Evolutionary conservation across 1,140 invertebrate species (phyloP).

Genomic region (Grapholita molesta): DNA sequence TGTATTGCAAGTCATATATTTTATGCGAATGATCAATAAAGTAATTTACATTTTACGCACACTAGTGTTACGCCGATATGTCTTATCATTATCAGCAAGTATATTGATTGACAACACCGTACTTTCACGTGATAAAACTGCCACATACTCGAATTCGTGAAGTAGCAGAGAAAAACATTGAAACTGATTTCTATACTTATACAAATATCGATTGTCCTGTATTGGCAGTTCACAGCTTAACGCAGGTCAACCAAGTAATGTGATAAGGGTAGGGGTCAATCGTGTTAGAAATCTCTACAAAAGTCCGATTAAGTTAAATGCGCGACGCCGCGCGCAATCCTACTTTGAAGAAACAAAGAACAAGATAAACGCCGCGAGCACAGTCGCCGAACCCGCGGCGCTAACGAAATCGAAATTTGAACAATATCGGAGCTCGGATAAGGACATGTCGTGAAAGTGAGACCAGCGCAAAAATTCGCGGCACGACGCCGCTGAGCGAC

Average conservation of each 20-base stretch:
- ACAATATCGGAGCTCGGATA: slow-evolving; percentile 48
- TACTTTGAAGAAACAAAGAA: slow-evolving; percentile 16
- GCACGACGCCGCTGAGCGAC: slow-evolving; percentile 32
- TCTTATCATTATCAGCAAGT: not conserved
- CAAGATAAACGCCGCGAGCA: slow-evolving; percentile 9
- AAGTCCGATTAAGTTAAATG: slow-evolving; percentile 1
- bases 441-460: slow-evolving; percentile 61
- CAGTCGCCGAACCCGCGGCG: slow-evolving; percentile 23
- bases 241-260: not conserved
- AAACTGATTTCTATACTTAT: too few species aligned
- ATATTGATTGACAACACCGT: not conserved
- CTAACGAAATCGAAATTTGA: slow-evolving; percentile 42
- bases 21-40: not conserved
- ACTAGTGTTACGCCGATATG: slow-evolving; percentile 2
- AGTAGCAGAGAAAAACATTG: not conserved
- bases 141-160: not conserved
- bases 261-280: slow-evolving; percentile 8
- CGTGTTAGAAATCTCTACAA: slow-evolving; percentile 1
- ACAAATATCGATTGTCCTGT: too few species aligned
- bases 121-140: not conserved
- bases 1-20: not conserved
- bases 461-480: slow-evolving; percentile 39
- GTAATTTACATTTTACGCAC: not conserved
- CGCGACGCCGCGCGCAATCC: not conserved
- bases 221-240: not conserved